Base-by-base conservation (phyloP, 2,888 invertebrate species). In the Drosophila suboccidentalis region DNA sequence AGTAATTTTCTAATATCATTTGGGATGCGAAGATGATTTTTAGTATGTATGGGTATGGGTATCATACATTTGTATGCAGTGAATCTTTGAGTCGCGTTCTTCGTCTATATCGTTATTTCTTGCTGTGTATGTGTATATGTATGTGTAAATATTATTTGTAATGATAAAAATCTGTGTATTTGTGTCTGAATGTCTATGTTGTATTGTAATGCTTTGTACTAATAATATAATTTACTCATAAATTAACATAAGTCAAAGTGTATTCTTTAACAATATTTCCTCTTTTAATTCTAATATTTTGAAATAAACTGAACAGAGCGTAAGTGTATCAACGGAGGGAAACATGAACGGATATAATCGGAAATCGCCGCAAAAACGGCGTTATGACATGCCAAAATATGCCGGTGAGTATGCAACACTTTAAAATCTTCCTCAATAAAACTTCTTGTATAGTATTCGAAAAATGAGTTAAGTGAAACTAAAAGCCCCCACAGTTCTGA, bases 301-400 rank as follows among this genome's bases (percentile, higher is more conserved):
- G 3, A 19, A 59, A 69, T 44, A 15, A 13, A 65, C 78, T 44
- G 17, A 13, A 65, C 78, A 92, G 90, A 85, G 90, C 70, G 82
- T 90, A 65, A 73, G 82, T 66, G 70, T 78, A 76, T 75, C 91
- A 81, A 68, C 88, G 59, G 80, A 83, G 55, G 88, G 76, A 72
- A 90, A 80, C 64, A 92, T 92, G 92, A 92, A 92, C 58, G 92
- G 92, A 50, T 92, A 92, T 66, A 92, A 92, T 83, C 85, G 92
- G 26, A 92, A 92, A 76, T 80, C 87, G 57, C 90, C 92, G 38
- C 90, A 91, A 59, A 92, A 92, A 71, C 89, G 92, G 64, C 92
- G 92, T 15, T 92, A 92, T 87, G 92, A 92, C 65, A 92, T 92
- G 68, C 91, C 92, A 60, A 92, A 92, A 75, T 92, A 91, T 85